phyloP scores from a whole-genome alignment of 1,140 invertebrate genomes.

The Apis florea region DNA sequence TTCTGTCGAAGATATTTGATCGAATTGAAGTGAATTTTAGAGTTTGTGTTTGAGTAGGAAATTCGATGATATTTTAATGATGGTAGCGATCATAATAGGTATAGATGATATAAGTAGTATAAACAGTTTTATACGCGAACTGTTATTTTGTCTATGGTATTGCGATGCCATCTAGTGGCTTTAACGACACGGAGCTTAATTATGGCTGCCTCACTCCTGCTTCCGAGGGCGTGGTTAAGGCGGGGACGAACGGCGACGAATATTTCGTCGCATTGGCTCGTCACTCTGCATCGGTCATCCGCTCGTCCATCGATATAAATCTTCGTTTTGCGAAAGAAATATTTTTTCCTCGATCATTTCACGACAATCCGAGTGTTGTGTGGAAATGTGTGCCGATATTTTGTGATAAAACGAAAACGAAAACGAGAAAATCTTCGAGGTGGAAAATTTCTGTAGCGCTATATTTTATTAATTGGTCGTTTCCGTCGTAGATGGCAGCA shows the following conservation, averaged over 20 bases:
- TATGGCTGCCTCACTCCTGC: slow-evolving; percentile 76
- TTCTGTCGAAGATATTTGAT: background rate
- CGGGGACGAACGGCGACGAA: slow-evolving; percentile 45
- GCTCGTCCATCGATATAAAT: background rate
- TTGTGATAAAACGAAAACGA: too few species aligned
- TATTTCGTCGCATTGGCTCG: slow-evolving; percentile 43
- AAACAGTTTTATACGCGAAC: slow-evolving; percentile 11
- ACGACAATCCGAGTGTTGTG: accelerated
- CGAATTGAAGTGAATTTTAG: background rate
- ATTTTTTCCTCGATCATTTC: accelerated
- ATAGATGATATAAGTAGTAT: background rate
- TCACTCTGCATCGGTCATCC: background rate
- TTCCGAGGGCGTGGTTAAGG: slow-evolving; percentile 70
- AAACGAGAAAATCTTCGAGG: background rate
- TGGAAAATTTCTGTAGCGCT: slow-evolving; percentile 46
- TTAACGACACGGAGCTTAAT: slow-evolving; percentile 74
- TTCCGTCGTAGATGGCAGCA: slow-evolving; percentile 72
- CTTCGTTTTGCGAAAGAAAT: background rate
- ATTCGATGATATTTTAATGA: background rate
- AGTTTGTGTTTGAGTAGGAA: background rate
- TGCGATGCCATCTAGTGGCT: slow-evolving; percentile 77
- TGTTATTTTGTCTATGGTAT: slow-evolving; percentile 44
- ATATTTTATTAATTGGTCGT: slow-evolving; percentile 58
- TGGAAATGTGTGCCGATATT: background rate
- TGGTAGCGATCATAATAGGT: background rate